A percentile compares a stretch with the other conserved stretches of the same genome.
Evolutionary conservation across 1,140 invertebrate genomes (phyloP).

Genomic region (Thrips palmi): DNA sequence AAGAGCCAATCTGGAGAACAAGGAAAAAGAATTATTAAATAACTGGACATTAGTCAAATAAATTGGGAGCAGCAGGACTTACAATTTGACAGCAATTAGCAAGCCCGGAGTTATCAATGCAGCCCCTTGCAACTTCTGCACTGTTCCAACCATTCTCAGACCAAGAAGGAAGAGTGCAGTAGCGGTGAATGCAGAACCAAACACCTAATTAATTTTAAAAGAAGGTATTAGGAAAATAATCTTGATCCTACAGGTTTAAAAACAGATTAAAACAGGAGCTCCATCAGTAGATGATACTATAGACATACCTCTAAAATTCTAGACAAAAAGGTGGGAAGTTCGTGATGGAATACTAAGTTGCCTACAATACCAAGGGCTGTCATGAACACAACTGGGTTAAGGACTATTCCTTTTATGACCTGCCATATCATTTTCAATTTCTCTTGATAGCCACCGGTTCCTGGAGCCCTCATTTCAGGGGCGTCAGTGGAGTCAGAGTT

Average conservation of each 20-base stretch:
- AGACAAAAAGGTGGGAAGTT: conserved; percentile 52
- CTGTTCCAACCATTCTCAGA: conserved; percentile 81
- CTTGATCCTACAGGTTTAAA: not conserved
- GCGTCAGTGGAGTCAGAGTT: no score
- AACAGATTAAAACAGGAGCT: not conserved
- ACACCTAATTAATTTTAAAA: conserved; percentile 29
- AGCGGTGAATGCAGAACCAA: conserved; percentile 78
- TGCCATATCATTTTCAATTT: no score
- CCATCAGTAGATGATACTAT: conserved; percentile 2
- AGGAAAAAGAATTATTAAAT: conserved; percentile 1
- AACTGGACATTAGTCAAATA: conserved; percentile 5
- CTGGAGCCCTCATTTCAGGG: no score
- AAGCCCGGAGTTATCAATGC: conserved; percentile 66
- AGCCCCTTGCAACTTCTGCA: conserved; percentile 52
- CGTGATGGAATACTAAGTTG: conserved; percentile 63
- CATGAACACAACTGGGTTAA: conserved; percentile 87
- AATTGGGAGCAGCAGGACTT: conserved; percentile 23
- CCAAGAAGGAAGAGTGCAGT: conserved; percentile 81
- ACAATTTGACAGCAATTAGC: conserved; percentile 78
- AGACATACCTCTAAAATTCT: conserved; percentile 50
- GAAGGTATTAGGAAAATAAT: not conserved
- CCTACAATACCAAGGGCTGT: conserved; percentile 76
- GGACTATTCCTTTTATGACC: conserved; percentile 44
- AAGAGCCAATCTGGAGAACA: conserved; percentile 47
- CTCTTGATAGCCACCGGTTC: no score